These are phyloP conservation scores for Pogoniulus pusillus DNA, from an alignment of 2,797 vertebrate species.

Conservation along the genomic window DNA sequence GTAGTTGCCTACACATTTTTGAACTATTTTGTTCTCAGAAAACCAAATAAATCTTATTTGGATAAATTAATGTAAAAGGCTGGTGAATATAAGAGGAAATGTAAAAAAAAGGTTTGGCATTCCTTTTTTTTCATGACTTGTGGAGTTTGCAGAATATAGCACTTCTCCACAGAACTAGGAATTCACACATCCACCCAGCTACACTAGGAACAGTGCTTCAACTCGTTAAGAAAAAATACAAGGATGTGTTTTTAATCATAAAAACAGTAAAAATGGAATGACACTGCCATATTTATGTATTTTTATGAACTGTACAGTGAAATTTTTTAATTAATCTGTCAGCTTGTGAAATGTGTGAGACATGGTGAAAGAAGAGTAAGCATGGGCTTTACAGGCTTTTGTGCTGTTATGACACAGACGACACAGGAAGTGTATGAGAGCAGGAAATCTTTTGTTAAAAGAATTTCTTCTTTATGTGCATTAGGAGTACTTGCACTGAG, in stretches of 20 bases:
- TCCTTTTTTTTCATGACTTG: not conserved
- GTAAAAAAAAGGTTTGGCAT: not conserved
- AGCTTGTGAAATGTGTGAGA: not conserved
- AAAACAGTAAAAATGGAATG: not conserved
- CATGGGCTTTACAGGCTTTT: not conserved
- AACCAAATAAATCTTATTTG: not conserved
- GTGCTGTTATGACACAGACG: not conserved
- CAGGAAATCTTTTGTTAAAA: not conserved
- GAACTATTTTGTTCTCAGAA: not conserved
- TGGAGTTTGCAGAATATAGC: too few species aligned
- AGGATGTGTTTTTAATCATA: not conserved
- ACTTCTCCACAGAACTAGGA: not conserved
- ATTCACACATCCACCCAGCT: not conserved
- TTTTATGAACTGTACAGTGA: not conserved
- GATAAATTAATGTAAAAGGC: not conserved
- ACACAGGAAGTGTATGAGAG: not conserved
- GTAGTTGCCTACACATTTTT: not conserved
- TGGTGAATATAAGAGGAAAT: not conserved
- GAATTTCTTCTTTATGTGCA: rapidly evolving
- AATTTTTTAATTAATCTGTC: not conserved
- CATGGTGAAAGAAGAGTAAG: not conserved
- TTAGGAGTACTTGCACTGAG: not conserved
- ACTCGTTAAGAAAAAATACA: not conserved
- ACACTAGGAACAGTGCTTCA: not conserved
- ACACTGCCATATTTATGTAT: not conserved